Conservation (phyloP, 2,888 invertebrate genomes). For the Carabus problematicus region DNA sequence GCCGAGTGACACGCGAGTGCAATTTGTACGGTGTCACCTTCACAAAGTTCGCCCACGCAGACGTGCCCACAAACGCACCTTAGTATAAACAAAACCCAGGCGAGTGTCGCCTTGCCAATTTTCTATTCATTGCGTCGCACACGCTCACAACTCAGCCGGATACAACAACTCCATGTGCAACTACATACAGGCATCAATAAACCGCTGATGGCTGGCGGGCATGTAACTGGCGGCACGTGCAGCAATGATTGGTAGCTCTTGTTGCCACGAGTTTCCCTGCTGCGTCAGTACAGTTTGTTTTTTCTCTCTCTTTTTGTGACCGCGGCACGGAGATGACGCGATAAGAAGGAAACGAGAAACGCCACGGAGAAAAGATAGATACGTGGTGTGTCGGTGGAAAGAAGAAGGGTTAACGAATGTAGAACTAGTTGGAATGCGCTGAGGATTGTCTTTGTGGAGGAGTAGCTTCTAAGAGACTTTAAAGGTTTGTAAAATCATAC, state of each 20-base stretch:
- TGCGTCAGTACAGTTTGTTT: slow-evolving; percentile 13
- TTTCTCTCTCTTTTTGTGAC: not conserved
- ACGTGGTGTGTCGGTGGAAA: not conserved
- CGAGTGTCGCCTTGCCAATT: too few relatives aligned
- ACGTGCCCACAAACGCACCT: not conserved
- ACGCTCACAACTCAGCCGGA: too few relatives aligned
- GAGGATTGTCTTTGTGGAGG: too few relatives aligned
- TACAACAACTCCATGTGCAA: too few relatives aligned
- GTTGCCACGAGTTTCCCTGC: slow-evolving; percentile 15
- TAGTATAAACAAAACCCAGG: too few relatives aligned
- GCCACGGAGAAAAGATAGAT: not conserved
- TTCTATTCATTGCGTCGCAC: too few relatives aligned
- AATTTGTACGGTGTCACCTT: not conserved
- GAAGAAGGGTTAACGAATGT: too few relatives aligned
- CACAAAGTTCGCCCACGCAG: not conserved
- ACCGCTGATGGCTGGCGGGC: not conserved
- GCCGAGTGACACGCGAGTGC: not conserved
- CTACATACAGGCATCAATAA: not conserved
- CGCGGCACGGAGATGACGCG: too few relatives aligned
- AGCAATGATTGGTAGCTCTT: slow-evolving; percentile 23
- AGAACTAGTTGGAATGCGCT: too few relatives aligned
- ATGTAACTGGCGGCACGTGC: slow-evolving; percentile 28
- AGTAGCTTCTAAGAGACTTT: too few relatives aligned
- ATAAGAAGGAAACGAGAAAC: not conserved
- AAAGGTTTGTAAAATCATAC: too few relatives aligned